Percentiles rank a stretch among this genome's conserved stretches.
Evolutionary conservation across 2,113 vertebrate species (phyloP).

Genomic region (Leucoraja erinaceus): DNA sequence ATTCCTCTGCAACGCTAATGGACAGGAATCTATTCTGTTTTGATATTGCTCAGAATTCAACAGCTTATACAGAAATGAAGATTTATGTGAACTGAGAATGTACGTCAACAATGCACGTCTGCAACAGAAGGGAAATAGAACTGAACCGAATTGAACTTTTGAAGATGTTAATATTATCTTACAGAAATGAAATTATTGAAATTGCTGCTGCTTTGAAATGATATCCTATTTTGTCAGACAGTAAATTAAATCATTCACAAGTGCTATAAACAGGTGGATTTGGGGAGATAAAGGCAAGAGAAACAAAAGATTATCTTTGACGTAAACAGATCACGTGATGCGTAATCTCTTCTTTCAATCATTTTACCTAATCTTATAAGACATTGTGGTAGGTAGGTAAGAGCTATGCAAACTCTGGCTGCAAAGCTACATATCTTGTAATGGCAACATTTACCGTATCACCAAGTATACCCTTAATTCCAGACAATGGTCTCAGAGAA

Average conservation of each 20-base stretch:
- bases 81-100: background rate
- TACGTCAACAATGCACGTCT: background rate
- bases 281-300: constrained; percentile 31
- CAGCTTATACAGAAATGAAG: background rate
- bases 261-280: background rate
- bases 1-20: background rate
- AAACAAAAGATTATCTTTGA: constrained; percentile 45
- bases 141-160: background rate
- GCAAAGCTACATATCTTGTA: background rate
- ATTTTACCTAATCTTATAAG: constrained; percentile 42
- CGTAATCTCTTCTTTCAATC: constrained; percentile 40
- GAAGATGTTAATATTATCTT: background rate
- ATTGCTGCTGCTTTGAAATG: background rate
- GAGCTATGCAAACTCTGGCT: background rate
- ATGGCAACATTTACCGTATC: background rate
- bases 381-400: constrained; percentile 26
- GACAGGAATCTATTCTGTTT: background rate
- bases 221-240: background rate
- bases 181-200: background rate
- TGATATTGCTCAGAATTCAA: background rate
- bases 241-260: background rate
- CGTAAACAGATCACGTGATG: constrained; percentile 41
- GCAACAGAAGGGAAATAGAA: background rate
- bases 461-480: background rate
- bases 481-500: background rate